phyloP scores from a whole-genome alignment of 2,797 vertebrate species.

The Distichodus sexfasciatus region DNA sequence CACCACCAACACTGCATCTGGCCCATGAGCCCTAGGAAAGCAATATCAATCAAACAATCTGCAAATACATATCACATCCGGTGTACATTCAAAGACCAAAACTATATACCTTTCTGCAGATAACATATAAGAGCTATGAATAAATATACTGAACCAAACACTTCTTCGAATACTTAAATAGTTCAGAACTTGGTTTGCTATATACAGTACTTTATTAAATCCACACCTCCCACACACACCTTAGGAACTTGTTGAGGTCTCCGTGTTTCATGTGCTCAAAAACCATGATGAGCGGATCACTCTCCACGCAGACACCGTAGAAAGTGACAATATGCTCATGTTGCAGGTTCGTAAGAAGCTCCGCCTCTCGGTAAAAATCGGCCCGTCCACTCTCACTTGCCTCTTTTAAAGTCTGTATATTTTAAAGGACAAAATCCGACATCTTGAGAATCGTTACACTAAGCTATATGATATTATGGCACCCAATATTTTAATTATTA shows the following conservation, averaged over 20 bases:
- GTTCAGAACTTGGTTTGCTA: too few species aligned
- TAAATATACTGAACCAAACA: too few species aligned
- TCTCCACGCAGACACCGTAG: constrained; percentile 95
- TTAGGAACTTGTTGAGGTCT: constrained; percentile 98
- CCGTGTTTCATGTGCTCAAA: constrained; percentile 99
- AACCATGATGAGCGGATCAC: constrained; percentile 98
- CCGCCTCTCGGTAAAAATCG: constrained; percentile 95
- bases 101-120: too few species aligned
- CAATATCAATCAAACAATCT: not conserved
- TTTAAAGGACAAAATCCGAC: not conserved
- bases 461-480: not conserved
- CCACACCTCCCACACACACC: constrained; percentile 66
- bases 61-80: not conserved
- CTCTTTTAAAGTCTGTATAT: constrained; percentile 89
- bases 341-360: constrained; percentile 95
- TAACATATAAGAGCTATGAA: too few species aligned
- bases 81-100: too few species aligned
- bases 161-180: too few species aligned
- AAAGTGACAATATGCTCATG: constrained; percentile 98
- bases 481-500: too few species aligned
- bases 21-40: constrained; percentile 86
- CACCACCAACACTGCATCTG: constrained; percentile 93
- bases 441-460: not conserved
- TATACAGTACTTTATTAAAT: not conserved
- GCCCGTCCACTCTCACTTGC: constrained; percentile 95